Evolutionary conservation across 2,113 vertebrate genomes (phyloP).

Genomic region (Bubo scandiacus): DNA sequence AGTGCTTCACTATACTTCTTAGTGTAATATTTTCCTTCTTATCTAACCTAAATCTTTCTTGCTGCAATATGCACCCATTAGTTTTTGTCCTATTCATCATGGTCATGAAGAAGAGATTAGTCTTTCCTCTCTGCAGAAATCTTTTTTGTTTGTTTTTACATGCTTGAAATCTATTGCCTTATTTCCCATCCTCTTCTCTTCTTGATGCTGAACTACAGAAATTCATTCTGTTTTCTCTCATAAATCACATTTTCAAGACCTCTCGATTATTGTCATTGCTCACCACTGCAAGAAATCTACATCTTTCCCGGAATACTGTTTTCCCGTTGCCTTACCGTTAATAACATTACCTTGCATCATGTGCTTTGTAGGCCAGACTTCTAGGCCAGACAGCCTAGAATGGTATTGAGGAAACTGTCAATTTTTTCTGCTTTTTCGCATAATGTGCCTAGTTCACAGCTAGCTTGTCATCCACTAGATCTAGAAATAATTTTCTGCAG

Average conservation of each 20-base stretch:
- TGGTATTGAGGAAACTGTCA: neutral
- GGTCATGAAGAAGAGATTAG: neutral
- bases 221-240: neutral
- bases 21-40: constrained; percentile 1
- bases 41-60: constrained; percentile 38
- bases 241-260: constrained; percentile 10
- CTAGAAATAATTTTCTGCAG: neutral
- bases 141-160: neutral
- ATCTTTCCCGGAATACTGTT: neutral
- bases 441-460: neutral
- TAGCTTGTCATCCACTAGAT: neutral
- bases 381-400: neutral
- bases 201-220: neutral
- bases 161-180: constrained; percentile 22
- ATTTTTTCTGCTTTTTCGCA: neutral
- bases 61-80: neutral
- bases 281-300: neutral
- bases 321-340: neutral
- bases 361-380: neutral
- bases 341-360: neutral
- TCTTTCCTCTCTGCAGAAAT: neutral
- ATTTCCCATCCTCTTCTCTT: neutral
- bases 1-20: neutral
- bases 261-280: neutral
- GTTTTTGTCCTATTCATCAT: constrained; percentile 20